Evolutionary conservation across 2,888 invertebrate genomes (phyloP).

Genomic region (Ochlodes sylvanus): DNA sequence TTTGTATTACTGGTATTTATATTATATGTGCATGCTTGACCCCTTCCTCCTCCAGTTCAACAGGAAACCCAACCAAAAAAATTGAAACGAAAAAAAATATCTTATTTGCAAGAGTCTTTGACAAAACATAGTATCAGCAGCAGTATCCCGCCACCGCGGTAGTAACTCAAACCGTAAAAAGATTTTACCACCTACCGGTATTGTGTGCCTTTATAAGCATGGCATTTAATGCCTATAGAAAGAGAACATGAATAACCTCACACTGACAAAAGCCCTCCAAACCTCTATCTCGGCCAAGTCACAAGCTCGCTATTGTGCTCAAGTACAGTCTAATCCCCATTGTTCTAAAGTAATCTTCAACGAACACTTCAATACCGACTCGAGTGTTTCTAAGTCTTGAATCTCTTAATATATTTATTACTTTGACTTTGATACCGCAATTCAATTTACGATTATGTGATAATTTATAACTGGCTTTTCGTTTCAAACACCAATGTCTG

Average conservation of each 20-base stretch:
- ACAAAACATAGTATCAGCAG: neutral
- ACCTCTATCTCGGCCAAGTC: constrained; percentile 29
- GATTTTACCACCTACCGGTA: constrained; percentile 1
- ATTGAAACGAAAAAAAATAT: too few species aligned
- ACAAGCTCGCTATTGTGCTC: constrained; percentile 28
- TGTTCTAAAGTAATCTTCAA: constrained; percentile 30
- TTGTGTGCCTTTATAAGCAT: constrained; percentile 8
- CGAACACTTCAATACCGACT: constrained; percentile 28
- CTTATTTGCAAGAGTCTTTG: too few species aligned
- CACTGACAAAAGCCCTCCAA: constrained; percentile 26
- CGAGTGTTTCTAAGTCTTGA: constrained; percentile 18
- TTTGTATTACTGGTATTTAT: too few species aligned
- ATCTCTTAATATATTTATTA: constrained; percentile 11
- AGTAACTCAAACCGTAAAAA: neutral
- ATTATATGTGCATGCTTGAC: too few species aligned
- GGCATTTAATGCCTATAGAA: constrained; percentile 22
- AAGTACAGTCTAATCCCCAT: constrained; percentile 33
- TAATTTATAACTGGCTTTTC: neutral
- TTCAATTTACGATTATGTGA: constrained; percentile 4
- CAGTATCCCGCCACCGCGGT: neutral
- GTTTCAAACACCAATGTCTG: neutral
- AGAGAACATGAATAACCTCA: constrained; percentile 11
- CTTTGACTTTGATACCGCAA: neutral
- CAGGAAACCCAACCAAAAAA: too few species aligned
- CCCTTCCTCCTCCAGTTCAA: too few species aligned